Percentiles rank a stretch among this genome's conserved stretches.
Conservation (phyloP, 2,113 vertebrate species). For the Paramisgurnus dabryanus region DNA sequence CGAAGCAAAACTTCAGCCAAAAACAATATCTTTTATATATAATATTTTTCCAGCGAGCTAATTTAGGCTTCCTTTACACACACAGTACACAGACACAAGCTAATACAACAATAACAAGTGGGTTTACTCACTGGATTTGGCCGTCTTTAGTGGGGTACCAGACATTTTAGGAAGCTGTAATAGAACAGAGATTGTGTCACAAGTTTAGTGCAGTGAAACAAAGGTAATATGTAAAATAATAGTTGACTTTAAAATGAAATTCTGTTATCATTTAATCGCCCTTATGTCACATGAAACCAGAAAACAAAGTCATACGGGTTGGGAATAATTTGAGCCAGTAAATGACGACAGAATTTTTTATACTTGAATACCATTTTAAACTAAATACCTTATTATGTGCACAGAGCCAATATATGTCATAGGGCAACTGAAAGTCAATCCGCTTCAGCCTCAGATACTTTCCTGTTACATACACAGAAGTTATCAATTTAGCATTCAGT, state of each 20-base stretch:
- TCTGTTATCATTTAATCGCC: not conserved
- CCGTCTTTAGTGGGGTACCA: constrained; percentile 6
- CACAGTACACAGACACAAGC: constrained; percentile 19
- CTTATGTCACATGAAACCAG: not conserved
- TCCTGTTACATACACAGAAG: constrained; percentile 71
- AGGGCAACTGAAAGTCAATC: constrained; percentile 96
- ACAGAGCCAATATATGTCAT: constrained; percentile 97
- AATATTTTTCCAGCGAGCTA: constrained; percentile 17
- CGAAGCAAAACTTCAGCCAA: not conserved
- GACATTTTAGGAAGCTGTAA: constrained; percentile 42
- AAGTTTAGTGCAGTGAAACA: not conserved
- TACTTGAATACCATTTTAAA: not conserved
- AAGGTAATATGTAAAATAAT: not conserved
- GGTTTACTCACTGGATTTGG: constrained; percentile 40
- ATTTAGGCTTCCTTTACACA: constrained; percentile 1
- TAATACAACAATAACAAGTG: not conserved
- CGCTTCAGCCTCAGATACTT: constrained; percentile 96
- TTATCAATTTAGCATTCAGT: not conserved
- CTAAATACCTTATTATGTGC: constrained; percentile 89
- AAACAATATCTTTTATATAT: constrained; percentile 20
- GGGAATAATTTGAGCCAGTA: not conserved
- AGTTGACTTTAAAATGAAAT: not conserved
- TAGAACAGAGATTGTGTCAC: not conserved
- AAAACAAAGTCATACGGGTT: not conserved
- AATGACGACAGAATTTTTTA: not conserved